A percentile compares a stretch with the other conserved stretches of the same genome.
Evolutionary conservation across 2,113 vertebrate species (phyloP).

Genomic region (Mirounga angustirostris): DNA sequence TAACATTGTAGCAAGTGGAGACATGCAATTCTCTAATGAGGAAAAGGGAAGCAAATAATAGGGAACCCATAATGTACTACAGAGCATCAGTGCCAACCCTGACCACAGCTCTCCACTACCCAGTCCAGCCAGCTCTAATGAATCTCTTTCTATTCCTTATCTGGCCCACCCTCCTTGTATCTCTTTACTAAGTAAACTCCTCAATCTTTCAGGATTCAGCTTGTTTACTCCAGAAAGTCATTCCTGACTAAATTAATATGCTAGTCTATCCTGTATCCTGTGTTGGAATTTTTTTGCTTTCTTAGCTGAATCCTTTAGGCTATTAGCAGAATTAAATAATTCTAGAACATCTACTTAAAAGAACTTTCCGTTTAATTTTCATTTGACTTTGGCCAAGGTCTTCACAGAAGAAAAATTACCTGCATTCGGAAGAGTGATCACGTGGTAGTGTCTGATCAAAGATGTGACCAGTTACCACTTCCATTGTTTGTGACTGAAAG

Average conservation of each 20-base stretch:
- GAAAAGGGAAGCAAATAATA: not conserved
- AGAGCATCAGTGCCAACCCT: not conserved
- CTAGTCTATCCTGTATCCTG: not conserved
- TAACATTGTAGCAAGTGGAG: not conserved
- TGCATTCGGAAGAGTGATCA: conserved; percentile 94
- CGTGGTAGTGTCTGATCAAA: conserved; percentile 93
- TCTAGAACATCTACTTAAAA: not conserved
- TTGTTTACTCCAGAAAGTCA: not conserved
- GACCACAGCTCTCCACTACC: not conserved
- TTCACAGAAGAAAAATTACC: conserved; percentile 88
- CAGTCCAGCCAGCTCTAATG: not conserved
- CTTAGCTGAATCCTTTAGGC: not conserved
- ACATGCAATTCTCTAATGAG: not conserved
- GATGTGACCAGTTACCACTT: conserved; percentile 91
- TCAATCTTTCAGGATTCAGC: not conserved
- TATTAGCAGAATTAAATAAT: not conserved
- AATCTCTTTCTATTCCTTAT: not conserved
- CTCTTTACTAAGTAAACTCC: not conserved
- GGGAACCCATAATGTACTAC: rapidly evolving
- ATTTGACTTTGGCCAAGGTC: conserved; percentile 82
- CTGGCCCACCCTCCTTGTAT: not conserved
- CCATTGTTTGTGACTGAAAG: conserved; percentile 88
- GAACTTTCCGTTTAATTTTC: conserved; percentile 25
- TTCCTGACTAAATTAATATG: not conserved
- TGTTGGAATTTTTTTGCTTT: not conserved